These are phyloP conservation scores for Nansenia antarctica DNA, from an alignment of 2,113 vertebrate species.

Conservation along the genomic window DNA sequence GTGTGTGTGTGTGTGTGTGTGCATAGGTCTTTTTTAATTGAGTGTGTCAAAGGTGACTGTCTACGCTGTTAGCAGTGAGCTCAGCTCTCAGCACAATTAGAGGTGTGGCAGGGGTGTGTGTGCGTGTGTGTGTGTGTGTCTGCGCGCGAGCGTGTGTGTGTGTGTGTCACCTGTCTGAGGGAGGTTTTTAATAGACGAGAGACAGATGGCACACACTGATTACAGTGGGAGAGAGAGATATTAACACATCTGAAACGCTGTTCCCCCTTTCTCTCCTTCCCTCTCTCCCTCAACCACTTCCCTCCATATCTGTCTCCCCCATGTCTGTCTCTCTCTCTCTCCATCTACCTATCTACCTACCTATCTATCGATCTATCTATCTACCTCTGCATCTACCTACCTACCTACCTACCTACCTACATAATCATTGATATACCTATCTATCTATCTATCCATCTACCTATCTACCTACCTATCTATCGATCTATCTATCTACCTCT, in stretches of 20 bases:
- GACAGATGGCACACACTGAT: conserved; percentile 63
- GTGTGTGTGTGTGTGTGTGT: conserved; percentile 12
- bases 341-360: conserved; percentile 6
- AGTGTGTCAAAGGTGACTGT: conserved; percentile 60
- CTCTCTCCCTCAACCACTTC: not conserved
- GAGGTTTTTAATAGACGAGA: conserved; percentile 56
- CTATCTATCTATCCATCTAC: no score
- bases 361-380: no score
- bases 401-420: not conserved
- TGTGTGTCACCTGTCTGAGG: conserved; percentile 43
- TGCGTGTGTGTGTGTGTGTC: conserved; percentile 22
- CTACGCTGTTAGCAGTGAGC: conserved; percentile 41
- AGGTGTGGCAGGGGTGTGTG: conserved; percentile 40
- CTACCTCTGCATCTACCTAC: conserved; percentile 4
- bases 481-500: no score
- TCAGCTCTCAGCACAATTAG: conserved; percentile 52
- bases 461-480: no score
- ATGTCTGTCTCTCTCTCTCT: not conserved
- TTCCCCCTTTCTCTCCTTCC: conserved; percentile 21
- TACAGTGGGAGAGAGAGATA: conserved; percentile 43
- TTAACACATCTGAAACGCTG: conserved; percentile 51
- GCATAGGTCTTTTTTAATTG: conserved; percentile 31
- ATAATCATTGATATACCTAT: no score
- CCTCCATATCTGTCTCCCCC: not conserved
- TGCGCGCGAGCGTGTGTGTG: not conserved